Evolutionary conservation across 30 jellyfish, hydroid and myxozoan species (phyloP).

Genomic region (Hydra vulgaris): DNA sequence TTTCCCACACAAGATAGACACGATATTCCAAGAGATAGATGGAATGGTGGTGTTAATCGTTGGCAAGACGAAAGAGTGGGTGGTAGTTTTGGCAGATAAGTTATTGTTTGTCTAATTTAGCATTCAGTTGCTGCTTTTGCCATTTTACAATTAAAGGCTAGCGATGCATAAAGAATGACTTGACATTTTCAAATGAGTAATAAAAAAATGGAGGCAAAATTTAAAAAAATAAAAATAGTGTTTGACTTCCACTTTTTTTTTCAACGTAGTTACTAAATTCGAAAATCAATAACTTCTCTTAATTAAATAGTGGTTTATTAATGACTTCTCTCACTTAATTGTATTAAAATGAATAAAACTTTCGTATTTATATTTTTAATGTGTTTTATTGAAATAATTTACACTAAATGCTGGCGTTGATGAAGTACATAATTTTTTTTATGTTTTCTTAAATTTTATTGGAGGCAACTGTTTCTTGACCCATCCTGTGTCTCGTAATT

Average conservation of each 20-base stretch:
- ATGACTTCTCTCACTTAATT: too few relatives aligned
- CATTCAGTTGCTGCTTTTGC: neutral
- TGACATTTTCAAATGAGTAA: neutral
- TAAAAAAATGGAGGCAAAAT: neutral
- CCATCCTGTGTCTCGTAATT: too few relatives aligned
- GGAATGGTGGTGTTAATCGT: conserved; percentile 18
- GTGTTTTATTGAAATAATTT: too few relatives aligned
- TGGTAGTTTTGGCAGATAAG: neutral
- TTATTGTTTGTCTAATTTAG: neutral
- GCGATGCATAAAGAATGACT: neutral
- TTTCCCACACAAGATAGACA: neutral
- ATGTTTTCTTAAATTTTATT: too few relatives aligned
- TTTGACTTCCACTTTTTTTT: neutral
- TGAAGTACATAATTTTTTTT: too few relatives aligned
- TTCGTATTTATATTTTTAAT: too few relatives aligned
- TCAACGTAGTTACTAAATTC: neutral
- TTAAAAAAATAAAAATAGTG: neutral
- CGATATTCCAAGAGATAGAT: conserved; percentile 16
- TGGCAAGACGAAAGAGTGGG: conserved; percentile 22
- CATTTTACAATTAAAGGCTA: neutral
- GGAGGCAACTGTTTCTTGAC: too few relatives aligned
- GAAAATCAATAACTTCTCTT: too few relatives aligned
- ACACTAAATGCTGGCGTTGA: too few relatives aligned
- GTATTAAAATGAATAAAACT: too few relatives aligned
- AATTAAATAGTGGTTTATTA: too few relatives aligned